Percentiles rank a stretch among this genome's conserved stretches.
Evolutionary conservation across 2,113 vertebrate species (phyloP).

Genomic region (Dipodomys stephensi): DNA sequence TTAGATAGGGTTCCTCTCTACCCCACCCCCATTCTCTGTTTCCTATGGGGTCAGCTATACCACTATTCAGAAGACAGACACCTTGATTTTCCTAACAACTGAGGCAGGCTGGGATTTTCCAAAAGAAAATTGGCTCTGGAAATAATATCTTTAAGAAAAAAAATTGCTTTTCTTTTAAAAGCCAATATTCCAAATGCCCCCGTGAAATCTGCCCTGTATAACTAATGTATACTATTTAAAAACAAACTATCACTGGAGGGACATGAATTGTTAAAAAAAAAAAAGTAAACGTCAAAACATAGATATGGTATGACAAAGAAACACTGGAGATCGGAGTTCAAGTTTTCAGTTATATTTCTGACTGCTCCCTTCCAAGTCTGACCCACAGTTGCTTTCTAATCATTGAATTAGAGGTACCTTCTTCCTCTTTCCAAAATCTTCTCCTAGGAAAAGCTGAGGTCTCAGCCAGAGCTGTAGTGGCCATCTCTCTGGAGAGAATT

Average conservation of each 20-base stretch:
- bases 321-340: background rate
- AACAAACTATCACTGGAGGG: no score
- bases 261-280: no score
- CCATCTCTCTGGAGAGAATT: no score
- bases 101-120: background rate
- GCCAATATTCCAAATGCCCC: no score
- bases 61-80: background rate
- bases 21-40: no score
- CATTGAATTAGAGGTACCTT: background rate
- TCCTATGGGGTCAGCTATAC: no score
- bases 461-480: background rate
- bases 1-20: background rate
- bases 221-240: no score
- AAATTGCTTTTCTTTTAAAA: no score
- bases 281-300: no score
- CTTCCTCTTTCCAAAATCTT: background rate
- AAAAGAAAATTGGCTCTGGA: background rate
- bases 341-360: background rate
- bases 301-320: no score
- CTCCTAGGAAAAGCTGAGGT: accelerated
- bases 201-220: no score
- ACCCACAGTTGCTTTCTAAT: background rate
- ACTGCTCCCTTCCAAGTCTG: background rate
- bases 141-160: background rate
- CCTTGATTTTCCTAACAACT: background rate